Evolutionary conservation across 1,140 invertebrate genomes (phyloP).

Genomic region (Saccostrea cuccullata): DNA sequence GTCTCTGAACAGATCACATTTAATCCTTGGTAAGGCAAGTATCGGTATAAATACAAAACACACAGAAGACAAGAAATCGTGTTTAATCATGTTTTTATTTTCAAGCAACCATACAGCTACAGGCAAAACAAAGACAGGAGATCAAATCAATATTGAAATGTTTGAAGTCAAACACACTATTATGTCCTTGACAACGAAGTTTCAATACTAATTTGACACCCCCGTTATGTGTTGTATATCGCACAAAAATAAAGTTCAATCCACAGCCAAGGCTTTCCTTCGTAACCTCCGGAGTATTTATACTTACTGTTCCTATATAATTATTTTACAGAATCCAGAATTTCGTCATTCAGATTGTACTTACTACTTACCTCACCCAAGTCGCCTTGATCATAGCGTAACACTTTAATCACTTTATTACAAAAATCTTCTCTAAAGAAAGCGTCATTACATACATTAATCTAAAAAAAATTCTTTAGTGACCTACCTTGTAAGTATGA

Average conservation of each 20-base stretch:
- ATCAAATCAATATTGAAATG: conserved; percentile 17
- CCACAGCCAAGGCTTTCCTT: background rate
- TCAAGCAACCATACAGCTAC: no score
- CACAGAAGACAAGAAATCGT: no score
- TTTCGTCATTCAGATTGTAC: background rate
- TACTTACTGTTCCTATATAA: background rate
- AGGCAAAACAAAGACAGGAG: background rate
- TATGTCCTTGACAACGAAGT: background rate
- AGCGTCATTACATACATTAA: background rate
- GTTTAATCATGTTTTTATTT: no score
- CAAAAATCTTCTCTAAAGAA: background rate
- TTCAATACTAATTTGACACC: background rate
- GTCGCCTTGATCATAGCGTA: background rate
- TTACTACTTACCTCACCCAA: background rate
- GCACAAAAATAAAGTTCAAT: background rate
- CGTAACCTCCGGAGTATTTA: background rate
- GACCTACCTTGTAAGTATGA: background rate
- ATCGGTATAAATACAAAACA: no score
- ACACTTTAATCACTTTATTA: background rate
- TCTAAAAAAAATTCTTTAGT: background rate
- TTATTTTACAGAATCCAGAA: background rate
- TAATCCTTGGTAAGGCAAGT: no score
- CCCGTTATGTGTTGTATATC: background rate
- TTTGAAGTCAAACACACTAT: background rate
- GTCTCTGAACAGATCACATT: no score